Conservation (phyloP, 1,140 invertebrate genomes). For the Cephus cinctus region DNA sequence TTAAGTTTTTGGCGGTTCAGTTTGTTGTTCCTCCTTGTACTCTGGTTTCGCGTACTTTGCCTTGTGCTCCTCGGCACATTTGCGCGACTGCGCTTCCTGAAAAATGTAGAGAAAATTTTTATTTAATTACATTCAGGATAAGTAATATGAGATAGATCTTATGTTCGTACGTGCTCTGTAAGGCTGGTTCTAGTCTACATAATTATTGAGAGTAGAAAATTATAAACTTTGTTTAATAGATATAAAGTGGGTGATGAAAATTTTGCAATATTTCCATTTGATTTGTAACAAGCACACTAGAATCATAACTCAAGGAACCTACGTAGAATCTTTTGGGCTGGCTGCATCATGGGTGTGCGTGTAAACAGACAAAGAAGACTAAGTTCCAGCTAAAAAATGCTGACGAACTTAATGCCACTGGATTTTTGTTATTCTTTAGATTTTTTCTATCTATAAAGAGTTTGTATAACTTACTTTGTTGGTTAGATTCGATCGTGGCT, state of each 20-base stretch:
- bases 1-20: constrained; percentile 33
- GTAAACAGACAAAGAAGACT: constrained; percentile 16
- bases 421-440: constrained; percentile 6
- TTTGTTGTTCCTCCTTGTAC: constrained; percentile 20
- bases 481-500: constrained; percentile 15
- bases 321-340: constrained; percentile 19
- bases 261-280: too few relatives aligned
- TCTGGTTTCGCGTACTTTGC: constrained; percentile 11
- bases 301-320: constrained; percentile 18
- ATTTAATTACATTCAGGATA: too few relatives aligned
- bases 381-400: neutral
- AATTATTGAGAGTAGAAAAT: too few relatives aligned
- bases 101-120: constrained; percentile 17
- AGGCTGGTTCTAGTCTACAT: too few relatives aligned
- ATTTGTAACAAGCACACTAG: too few relatives aligned
- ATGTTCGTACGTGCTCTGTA: too few relatives aligned
- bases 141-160: too few relatives aligned
- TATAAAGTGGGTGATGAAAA: too few relatives aligned
- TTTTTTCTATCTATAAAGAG: constrained; percentile 3
- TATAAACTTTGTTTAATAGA: too few relatives aligned
- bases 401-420: neutral
- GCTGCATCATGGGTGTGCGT: constrained; percentile 24
- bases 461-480: constrained; percentile 5
- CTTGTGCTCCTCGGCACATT: constrained; percentile 14
- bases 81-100: constrained; percentile 28